Percentiles rank a stretch among this genome's conserved stretches.
phyloP scores from a whole-genome alignment of 2,888 invertebrate species.

The Polydrusus pterygomalis region DNA sequence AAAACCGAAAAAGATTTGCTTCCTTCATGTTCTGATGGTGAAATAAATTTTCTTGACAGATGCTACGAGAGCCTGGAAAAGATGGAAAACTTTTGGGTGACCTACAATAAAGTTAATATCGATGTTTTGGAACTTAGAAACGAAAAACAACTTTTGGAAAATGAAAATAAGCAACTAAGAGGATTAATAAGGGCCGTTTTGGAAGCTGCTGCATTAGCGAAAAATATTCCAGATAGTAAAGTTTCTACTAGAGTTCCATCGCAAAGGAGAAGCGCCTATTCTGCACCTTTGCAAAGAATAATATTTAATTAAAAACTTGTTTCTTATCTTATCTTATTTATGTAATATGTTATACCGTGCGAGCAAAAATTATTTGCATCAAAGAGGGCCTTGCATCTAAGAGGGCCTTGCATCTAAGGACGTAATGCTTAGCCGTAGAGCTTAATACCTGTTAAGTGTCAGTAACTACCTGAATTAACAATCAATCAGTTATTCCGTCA shows the following conservation, averaged over 20 bases:
- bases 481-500: too few relatives aligned
- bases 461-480: too few relatives aligned
- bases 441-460: too few relatives aligned
- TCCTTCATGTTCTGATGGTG: constrained; percentile 2
- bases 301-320: constrained; percentile 32
- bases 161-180: constrained; percentile 72
- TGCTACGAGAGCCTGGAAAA: constrained; percentile 62
- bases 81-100: constrained; percentile 75
- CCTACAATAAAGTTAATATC: constrained; percentile 72
- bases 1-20: neutral
- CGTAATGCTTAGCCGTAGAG: too few relatives aligned
- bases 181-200: constrained; percentile 68
- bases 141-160: constrained; percentile 70
- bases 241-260: constrained; percentile 61
- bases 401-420: too few relatives aligned
- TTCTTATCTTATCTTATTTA: too few relatives aligned
- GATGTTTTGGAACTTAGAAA: constrained; percentile 69
- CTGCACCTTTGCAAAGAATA: constrained; percentile 59
- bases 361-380: too few relatives aligned
- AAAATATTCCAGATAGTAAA: constrained; percentile 58
- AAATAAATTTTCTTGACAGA: constrained; percentile 50
- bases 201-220: constrained; percentile 65
- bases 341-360: too few relatives aligned
- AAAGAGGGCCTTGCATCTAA: too few relatives aligned
- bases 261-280: constrained; percentile 58